phyloP scores from a whole-genome alignment of 2,888 invertebrate genomes.

The Empis stercorea region DNA sequence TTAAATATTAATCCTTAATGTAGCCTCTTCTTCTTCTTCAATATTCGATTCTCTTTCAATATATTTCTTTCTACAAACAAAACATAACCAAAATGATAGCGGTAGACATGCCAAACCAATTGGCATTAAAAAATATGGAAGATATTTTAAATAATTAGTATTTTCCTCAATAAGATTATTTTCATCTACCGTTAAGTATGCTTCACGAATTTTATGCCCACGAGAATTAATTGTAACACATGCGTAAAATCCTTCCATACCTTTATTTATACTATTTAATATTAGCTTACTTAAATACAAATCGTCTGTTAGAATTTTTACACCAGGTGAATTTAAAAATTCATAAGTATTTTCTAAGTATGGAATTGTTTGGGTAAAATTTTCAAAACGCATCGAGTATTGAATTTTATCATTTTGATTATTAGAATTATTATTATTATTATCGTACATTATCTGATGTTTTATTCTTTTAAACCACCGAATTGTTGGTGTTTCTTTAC shows the following conservation, averaged over 20 bases:
- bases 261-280: conserved; percentile 22
- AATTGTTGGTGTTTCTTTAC: conserved; percentile 28
- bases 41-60: conserved; percentile 1
- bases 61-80: conserved; percentile 21
- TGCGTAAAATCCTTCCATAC: conserved; percentile 30
- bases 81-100: conserved; percentile 28
- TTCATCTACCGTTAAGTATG: conserved; percentile 24
- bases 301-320: conserved; percentile 24
- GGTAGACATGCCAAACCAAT: conserved; percentile 28
- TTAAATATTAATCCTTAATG: too few species aligned
- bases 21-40: not conserved
- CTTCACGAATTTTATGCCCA: conserved; percentile 29
- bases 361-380: conserved; percentile 20
- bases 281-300: conserved; percentile 32
- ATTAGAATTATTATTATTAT: conserved; percentile 1
- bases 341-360: conserved; percentile 29
- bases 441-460: too few species aligned
- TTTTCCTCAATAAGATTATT: conserved; percentile 19
- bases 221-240: conserved; percentile 32
- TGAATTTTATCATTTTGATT: conserved; percentile 8
- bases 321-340: conserved; percentile 23
- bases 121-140: conserved; percentile 31
- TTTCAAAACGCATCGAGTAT: not conserved
- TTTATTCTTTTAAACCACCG: conserved; percentile 32
- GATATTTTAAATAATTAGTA: conserved; percentile 24